Percentiles rank a stretch among this genome's conserved stretches.
Evolutionary conservation across 2,797 vertebrate species (phyloP).

Genomic region (Silurus lanzhouensis): DNA sequence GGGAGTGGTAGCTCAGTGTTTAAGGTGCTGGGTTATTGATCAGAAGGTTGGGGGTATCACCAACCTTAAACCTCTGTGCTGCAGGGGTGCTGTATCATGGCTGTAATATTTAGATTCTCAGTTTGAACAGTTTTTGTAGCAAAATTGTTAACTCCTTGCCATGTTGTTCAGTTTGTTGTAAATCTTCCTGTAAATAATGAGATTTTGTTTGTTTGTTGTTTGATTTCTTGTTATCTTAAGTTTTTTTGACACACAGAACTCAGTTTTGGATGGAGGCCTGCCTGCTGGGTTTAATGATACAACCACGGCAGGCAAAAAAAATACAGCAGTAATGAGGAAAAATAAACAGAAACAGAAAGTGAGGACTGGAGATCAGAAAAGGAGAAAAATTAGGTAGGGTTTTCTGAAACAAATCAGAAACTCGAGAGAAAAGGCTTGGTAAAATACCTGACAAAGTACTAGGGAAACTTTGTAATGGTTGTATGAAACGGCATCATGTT

Average conservation of each 20-base stretch:
- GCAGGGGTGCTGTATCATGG: no score
- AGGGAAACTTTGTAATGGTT: neutral
- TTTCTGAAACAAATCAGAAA: neutral
- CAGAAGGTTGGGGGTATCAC: no score
- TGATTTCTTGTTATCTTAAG: neutral
- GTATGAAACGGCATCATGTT: neutral
- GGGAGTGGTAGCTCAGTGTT: no score
- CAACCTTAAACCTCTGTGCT: no score
- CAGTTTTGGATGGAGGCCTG: neutral
- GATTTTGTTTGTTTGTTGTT: neutral
- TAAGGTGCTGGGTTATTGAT: no score
- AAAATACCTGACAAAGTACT: neutral
- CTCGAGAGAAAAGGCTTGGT: neutral
- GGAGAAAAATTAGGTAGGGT: neutral
- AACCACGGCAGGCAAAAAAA: neutral
- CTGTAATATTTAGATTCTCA: no score
- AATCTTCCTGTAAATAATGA: neutral
- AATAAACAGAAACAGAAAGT: neutral
- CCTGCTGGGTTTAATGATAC: neutral
- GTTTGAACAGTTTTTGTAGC: neutral
- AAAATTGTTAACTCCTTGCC: neutral
- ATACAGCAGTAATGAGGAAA: neutral
- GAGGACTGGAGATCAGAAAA: neutral
- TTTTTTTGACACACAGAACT: neutral
- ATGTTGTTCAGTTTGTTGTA: neutral